Conservation (phyloP, 2,113 vertebrate genomes). For the Otolemur garnettii region DNA sequence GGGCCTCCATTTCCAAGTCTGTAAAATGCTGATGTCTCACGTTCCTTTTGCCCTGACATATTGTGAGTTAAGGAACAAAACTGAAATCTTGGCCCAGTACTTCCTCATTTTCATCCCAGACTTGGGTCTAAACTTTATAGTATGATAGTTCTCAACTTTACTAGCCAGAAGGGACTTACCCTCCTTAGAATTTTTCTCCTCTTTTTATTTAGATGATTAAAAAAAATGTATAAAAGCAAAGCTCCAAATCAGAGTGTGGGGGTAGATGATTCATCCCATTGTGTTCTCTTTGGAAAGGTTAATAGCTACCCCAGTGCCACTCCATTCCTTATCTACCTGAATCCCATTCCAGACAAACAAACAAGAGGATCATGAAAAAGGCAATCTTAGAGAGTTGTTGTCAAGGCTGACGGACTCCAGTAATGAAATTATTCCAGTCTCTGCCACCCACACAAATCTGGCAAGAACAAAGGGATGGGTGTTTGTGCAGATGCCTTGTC, state of each 20-base stretch:
- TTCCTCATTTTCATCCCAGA: slow-evolving; percentile 25
- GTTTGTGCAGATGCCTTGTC: slow-evolving; percentile 43
- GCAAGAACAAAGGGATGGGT: slow-evolving; percentile 63
- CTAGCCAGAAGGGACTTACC: not conserved
- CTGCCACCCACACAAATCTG: slow-evolving; percentile 70
- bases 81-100: not conserved
- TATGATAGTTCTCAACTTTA: not conserved
- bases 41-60: not conserved
- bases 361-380: slow-evolving; percentile 65
- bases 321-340: slow-evolving; percentile 61
- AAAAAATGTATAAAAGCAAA: not conserved
- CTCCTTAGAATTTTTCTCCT: slow-evolving; percentile 7
- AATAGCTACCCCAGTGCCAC: slow-evolving; percentile 7
- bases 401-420: slow-evolving; percentile 69
- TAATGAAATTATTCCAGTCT: slow-evolving; percentile 71
- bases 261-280: slow-evolving; percentile 58
- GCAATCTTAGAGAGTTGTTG: slow-evolving; percentile 49
- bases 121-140: not conserved
- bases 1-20: slow-evolving; percentile 5
- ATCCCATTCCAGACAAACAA: slow-evolving; percentile 69
- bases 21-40: not conserved
- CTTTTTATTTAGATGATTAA: slow-evolving; percentile 45
- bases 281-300: slow-evolving; percentile 54
- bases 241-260: not conserved
- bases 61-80: not conserved